phyloP scores from a whole-genome alignment of 2,888 invertebrate species.

The Parascotia fuliginaria region DNA sequence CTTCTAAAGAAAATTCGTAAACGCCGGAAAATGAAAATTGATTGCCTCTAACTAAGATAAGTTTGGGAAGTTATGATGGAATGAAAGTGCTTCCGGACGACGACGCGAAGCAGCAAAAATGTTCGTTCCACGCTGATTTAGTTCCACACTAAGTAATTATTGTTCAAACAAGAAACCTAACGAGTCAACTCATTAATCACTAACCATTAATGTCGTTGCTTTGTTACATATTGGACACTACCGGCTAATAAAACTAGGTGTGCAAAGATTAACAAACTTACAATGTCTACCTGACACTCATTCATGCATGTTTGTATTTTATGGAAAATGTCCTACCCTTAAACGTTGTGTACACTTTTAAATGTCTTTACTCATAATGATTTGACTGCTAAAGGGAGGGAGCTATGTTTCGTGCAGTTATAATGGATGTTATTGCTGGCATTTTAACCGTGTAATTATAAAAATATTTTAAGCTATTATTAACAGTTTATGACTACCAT shows the following conservation, averaged over 20 bases:
- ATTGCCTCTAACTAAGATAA: constrained; percentile 81
- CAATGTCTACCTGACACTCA: background rate
- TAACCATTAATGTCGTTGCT: constrained; percentile 54
- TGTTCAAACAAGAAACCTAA: constrained; percentile 71
- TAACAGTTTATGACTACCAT: no score
- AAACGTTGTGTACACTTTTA: no score
- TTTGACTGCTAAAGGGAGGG: no score
- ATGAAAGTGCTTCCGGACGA: constrained; percentile 65
- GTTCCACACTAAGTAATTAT: constrained; percentile 68
- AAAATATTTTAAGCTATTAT: no score
- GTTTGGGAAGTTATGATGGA: constrained; percentile 79
- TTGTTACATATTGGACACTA: constrained; percentile 58
- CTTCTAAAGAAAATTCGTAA: constrained; percentile 70
- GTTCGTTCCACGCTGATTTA: constrained; percentile 59
- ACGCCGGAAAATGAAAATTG: constrained; percentile 81
- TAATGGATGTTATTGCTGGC: no score
- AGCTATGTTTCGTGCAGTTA: no score
- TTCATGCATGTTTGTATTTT: background rate
- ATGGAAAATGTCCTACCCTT: background rate
- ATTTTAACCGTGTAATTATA: no score
- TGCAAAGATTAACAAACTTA: constrained; percentile 19
- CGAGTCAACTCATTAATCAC: constrained; percentile 70
- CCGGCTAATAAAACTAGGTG: constrained; percentile 43
- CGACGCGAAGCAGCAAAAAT: constrained; percentile 63
- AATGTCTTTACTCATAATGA: no score